phyloP scores from a whole-genome alignment of 1,140 invertebrate genomes.

The Drosophila melanica region DNA sequence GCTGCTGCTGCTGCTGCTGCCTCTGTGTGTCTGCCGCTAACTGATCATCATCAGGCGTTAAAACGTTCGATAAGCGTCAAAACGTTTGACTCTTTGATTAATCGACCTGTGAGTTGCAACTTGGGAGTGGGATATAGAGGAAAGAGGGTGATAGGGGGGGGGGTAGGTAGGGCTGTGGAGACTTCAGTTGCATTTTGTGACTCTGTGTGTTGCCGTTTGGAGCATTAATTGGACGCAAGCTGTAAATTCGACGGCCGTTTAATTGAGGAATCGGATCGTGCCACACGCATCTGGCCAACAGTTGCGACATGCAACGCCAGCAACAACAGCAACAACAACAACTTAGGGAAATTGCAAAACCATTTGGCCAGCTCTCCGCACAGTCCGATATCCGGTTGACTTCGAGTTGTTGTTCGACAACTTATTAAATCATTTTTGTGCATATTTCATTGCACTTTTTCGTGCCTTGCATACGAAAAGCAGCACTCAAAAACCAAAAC shows the following conservation, averaged over 20 bases:
- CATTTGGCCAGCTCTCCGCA: slow-evolving; percentile 30
- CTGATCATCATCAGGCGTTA: slow-evolving; percentile 38
- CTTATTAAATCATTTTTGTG: slow-evolving; percentile 59
- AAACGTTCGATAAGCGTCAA: slow-evolving; percentile 47
- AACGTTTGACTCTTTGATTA: slow-evolving; percentile 43
- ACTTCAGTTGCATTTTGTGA: too few relatives aligned
- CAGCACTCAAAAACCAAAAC: not conserved
- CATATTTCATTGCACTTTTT: slow-evolving; percentile 23
- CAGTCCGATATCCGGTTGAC: slow-evolving; percentile 51
- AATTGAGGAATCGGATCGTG: slow-evolving; percentile 42
- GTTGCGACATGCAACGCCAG: slow-evolving; percentile 32
- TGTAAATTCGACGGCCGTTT: slow-evolving; percentile 31
- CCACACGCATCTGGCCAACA: slow-evolving; percentile 43
- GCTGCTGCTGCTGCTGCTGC: not conserved
- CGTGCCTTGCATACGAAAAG: slow-evolving; percentile 9
- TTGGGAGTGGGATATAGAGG: not conserved
- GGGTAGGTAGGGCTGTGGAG: not conserved
- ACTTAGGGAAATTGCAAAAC: slow-evolving; percentile 58
- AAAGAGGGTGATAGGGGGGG: not conserved
- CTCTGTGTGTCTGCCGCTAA: not conserved
- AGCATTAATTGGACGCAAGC: slow-evolving; percentile 41
- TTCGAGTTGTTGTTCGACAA: slow-evolving; percentile 47
- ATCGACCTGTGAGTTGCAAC: slow-evolving; percentile 27
- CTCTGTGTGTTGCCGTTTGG: slow-evolving; percentile 8
- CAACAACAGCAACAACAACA: slow-evolving; percentile 21